These are phyloP conservation scores for Pogonomyrmex californicus DNA, from an alignment of 1,140 invertebrate species.

Conservation along the genomic window DNA sequence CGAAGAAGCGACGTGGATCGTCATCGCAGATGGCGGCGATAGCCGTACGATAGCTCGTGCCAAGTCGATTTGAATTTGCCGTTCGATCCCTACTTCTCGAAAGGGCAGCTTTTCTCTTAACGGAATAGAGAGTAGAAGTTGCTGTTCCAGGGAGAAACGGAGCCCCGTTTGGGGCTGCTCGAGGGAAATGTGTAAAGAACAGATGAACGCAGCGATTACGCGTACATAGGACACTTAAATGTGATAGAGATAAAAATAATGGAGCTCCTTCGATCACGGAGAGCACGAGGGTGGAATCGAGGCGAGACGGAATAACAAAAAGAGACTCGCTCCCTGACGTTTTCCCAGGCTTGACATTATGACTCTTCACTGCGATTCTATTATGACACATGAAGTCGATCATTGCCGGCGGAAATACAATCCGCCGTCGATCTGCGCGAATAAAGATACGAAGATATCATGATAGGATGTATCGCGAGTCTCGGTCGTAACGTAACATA, in stretches of 20 bases:
- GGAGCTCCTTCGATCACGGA: constrained; percentile 62
- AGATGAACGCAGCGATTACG: constrained; percentile 65
- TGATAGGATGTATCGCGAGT: neutral
- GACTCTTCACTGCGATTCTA: neutral
- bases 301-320: constrained; percentile 22
- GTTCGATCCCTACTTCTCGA: constrained; percentile 5
- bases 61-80: constrained; percentile 63
- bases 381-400: constrained; percentile 32
- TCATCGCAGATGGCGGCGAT: neutral
- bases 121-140: neutral
- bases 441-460: constrained; percentile 14
- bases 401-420: neutral
- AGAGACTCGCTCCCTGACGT: neutral
- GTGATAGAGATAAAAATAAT: constrained; percentile 78
- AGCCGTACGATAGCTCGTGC: neutral
- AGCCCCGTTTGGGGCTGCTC: neutral
- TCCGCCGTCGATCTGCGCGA: no score
- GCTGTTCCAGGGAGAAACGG: neutral
- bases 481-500: neutral
- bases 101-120: constrained; percentile 6
- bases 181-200: constrained; percentile 63
- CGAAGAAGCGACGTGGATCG: neutral
- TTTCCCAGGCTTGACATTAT: neutral
- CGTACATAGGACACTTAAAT: constrained; percentile 70
- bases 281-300: constrained; percentile 45